These are phyloP conservation scores for Lepidocyrtinus sp. DNA, from an alignment of 2,888 invertebrate species.

Conservation along the genomic window DNA sequence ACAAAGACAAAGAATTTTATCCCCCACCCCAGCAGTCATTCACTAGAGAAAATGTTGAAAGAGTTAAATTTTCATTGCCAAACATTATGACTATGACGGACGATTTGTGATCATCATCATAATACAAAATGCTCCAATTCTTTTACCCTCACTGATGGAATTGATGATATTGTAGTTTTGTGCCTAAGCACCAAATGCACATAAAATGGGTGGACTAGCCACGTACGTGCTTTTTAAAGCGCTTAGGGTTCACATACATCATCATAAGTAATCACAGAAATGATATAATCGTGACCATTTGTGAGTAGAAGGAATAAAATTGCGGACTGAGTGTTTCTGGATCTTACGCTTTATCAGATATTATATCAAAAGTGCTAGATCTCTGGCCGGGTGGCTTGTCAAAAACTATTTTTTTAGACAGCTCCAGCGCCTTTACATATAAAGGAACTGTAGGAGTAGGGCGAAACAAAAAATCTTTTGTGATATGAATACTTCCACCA, in stretches of 20 bases:
- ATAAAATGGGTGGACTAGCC: constrained; percentile 22
- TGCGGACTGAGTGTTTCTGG: neutral
- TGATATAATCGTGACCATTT: constrained; percentile 45
- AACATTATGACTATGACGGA: constrained; percentile 19
- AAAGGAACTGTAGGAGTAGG: too few relatives aligned
- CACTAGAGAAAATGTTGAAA: constrained; percentile 3
- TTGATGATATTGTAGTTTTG: constrained; percentile 16
- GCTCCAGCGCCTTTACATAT: constrained; percentile 9
- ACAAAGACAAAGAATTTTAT: too few relatives aligned
- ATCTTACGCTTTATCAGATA: constrained; percentile 1
- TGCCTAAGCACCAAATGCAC: constrained; percentile 13
- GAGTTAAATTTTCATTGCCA: constrained; percentile 46
- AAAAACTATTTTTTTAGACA: neutral
- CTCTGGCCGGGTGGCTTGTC: constrained; percentile 18
- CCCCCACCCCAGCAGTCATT: too few relatives aligned
- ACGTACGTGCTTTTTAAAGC: neutral
- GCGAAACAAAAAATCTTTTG: too few relatives aligned
- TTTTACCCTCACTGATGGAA: constrained; percentile 26
- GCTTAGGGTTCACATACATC: constrained; percentile 19
- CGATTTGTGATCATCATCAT: too few relatives aligned
- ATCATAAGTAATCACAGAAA: constrained; percentile 44
- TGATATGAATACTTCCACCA: too few relatives aligned
- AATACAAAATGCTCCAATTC: constrained; percentile 37
- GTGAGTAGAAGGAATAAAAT: neutral
- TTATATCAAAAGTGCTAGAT: constrained; percentile 3